These are phyloP conservation scores for Trinectes maculatus DNA, from an alignment of 2,113 vertebrate genomes.

Conservation along the genomic window DNA sequence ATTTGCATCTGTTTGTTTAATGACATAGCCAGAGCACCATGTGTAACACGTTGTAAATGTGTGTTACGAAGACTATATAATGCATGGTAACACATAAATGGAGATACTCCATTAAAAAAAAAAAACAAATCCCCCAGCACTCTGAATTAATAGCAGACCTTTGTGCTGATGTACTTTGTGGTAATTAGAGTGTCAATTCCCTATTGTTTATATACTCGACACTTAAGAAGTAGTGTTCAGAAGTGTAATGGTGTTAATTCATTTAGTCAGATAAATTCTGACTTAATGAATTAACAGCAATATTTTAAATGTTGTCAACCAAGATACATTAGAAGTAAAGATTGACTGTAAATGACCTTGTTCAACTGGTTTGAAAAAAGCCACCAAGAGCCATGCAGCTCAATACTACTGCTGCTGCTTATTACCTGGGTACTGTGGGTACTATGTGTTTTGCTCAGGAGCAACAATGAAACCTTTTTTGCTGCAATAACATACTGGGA, in stretches of 20 bases:
- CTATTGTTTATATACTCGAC: constrained; percentile 5
- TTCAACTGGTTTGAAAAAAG: not conserved
- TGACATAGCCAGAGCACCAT: too few relatives aligned
- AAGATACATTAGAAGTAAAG: not conserved
- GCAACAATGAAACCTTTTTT: constrained; percentile 16
- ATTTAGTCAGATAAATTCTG: constrained; percentile 17
- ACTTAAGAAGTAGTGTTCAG: constrained; percentile 5
- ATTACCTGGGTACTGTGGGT: constrained; percentile 7
- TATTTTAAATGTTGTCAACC: not conserved
- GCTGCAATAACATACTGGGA: constrained; percentile 16
- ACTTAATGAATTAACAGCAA: constrained; percentile 16
- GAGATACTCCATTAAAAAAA: not conserved
- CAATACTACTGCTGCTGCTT: constrained; percentile 7
- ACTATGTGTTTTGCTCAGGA: not conserved
- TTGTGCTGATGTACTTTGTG: constrained; percentile 14
- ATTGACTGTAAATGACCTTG: not conserved
- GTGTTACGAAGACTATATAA: not conserved
- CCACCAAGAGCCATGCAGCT: constrained; percentile 12
- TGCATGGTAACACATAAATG: not conserved
- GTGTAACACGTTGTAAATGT: not conserved
- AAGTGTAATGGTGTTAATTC: constrained; percentile 17
- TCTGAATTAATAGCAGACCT: constrained; percentile 24
- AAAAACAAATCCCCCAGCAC: constrained; percentile 9
- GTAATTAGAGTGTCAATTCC: constrained; percentile 12
- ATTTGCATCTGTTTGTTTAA: not conserved